phyloP scores from a whole-genome alignment of 2,888 invertebrate genomes.

The Drosophila merina region DNA sequence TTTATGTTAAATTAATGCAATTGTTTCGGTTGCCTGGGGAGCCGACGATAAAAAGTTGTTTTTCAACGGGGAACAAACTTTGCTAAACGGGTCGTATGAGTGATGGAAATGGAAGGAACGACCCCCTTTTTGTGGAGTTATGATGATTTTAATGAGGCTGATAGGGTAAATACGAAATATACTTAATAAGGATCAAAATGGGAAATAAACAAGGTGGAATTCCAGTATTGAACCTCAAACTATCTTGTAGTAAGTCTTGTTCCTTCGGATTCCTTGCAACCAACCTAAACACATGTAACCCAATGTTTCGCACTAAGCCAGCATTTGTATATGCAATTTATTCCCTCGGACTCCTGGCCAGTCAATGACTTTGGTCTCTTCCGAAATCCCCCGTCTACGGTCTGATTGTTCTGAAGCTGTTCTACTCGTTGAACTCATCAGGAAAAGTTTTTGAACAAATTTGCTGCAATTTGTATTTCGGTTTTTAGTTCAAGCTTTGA shows the following conservation, averaged over 20 bases:
- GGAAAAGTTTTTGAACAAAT: slow-evolving; percentile 59
- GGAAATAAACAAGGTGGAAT: too few relatives aligned
- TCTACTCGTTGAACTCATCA: slow-evolving; percentile 42
- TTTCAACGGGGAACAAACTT: slow-evolving; percentile 3
- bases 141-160: background rate
- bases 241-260: too few relatives aligned
- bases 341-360: slow-evolving; percentile 24
- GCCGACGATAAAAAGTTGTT: slow-evolving; percentile 14
- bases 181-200: background rate
- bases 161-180: background rate
- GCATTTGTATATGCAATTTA: slow-evolving; percentile 14
- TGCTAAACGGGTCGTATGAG: slow-evolving; percentile 35
- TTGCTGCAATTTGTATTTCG: slow-evolving; percentile 72
- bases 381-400: slow-evolving; percentile 21
- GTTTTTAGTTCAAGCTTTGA: slow-evolving; percentile 67
- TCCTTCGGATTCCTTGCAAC: too few relatives aligned
- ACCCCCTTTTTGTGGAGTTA: background rate
- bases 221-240: too few relatives aligned
- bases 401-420: slow-evolving; percentile 11
- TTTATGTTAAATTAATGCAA: slow-evolving; percentile 67
- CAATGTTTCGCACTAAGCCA: slow-evolving; percentile 25
- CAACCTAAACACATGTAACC: slow-evolving; percentile 34
- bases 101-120: slow-evolving; percentile 14
- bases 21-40: slow-evolving; percentile 46
- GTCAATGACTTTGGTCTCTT: slow-evolving; percentile 49